phyloP scores from a whole-genome alignment of 1,140 invertebrate genomes.

The Planococcus citri region DNA sequence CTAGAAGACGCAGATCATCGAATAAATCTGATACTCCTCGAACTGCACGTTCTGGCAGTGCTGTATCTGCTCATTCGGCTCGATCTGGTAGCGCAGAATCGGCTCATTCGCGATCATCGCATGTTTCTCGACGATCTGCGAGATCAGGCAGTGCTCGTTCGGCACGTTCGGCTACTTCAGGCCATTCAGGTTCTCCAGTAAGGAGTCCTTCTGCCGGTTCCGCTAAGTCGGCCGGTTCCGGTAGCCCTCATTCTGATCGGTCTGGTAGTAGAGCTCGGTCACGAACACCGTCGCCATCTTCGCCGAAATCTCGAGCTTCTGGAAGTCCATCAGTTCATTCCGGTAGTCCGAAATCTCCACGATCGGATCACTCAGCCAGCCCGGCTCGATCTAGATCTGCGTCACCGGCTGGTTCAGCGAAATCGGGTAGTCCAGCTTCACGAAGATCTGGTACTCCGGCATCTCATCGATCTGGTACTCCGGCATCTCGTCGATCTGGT shows the following conservation, averaged over 20 bases:
- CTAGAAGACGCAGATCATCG: background rate
- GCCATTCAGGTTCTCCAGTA: background rate
- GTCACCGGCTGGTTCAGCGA: constrained; percentile 19
- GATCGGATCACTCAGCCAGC: constrained; percentile 27
- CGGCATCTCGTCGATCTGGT: constrained; percentile 19
- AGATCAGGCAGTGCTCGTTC: background rate
- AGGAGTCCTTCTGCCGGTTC: background rate
- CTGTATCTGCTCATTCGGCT: background rate
- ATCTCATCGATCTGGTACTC: constrained; percentile 22
- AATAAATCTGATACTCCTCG: background rate
- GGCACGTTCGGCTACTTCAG: background rate
- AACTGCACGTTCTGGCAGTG: background rate
- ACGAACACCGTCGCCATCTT: constrained; percentile 18
- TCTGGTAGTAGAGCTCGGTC: constrained; percentile 21
- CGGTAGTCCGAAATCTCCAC: background rate
- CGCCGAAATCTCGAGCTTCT: constrained; percentile 21
- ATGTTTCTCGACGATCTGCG: background rate
- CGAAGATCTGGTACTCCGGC: constrained; percentile 20
- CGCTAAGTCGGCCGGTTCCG: background rate
- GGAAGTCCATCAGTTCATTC: constrained; percentile 21
- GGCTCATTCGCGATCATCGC: background rate
- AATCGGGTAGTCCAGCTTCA: constrained; percentile 13
- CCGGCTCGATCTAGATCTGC: constrained; percentile 24
- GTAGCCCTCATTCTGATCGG: constrained; percentile 20
- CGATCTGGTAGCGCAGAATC: background rate